Evolutionary conservation across 2,888 invertebrate genomes (phyloP).

Genomic region (Agrenia bidenticulata): DNA sequence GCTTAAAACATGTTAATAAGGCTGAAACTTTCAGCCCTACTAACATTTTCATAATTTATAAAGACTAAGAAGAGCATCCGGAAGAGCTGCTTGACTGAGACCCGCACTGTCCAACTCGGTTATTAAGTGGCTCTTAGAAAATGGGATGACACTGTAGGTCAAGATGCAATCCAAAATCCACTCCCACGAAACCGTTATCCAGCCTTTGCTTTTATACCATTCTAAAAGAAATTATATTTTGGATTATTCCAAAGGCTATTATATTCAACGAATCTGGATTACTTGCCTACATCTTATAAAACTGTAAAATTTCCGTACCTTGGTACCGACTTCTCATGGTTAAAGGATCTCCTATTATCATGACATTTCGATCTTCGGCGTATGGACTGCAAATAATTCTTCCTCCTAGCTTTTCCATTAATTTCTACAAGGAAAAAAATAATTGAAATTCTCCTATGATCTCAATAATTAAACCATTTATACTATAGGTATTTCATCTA

Average conservation of each 20-base stretch:
- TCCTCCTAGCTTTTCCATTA: slow-evolving; percentile 41
- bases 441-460: too few species aligned
- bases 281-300: neutral
- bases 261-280: too few species aligned
- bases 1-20: neutral
- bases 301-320: slow-evolving; percentile 22
- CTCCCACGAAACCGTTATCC: slow-evolving; percentile 45
- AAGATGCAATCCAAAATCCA: slow-evolving; percentile 49
- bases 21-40: neutral
- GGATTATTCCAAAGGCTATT: neutral
- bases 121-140: slow-evolving; percentile 23
- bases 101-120: neutral
- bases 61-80: neutral
- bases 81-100: neutral
- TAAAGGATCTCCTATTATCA: slow-evolving; percentile 41
- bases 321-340: slow-evolving; percentile 28
- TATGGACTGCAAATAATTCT: slow-evolving; percentile 24
- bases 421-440: slow-evolving; percentile 25
- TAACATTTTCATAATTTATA: neutral
- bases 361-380: slow-evolving; percentile 11
- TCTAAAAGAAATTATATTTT: slow-evolving; percentile 26
- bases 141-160: slow-evolving; percentile 34
- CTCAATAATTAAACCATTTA: slow-evolving; percentile 5
- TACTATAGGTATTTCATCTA: too few species aligned
- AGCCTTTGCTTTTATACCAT: slow-evolving; percentile 32